These are phyloP conservation scores for Cyaniris semiargus DNA, from an alignment of 2,888 invertebrate genomes.

Conservation along the genomic window DNA sequence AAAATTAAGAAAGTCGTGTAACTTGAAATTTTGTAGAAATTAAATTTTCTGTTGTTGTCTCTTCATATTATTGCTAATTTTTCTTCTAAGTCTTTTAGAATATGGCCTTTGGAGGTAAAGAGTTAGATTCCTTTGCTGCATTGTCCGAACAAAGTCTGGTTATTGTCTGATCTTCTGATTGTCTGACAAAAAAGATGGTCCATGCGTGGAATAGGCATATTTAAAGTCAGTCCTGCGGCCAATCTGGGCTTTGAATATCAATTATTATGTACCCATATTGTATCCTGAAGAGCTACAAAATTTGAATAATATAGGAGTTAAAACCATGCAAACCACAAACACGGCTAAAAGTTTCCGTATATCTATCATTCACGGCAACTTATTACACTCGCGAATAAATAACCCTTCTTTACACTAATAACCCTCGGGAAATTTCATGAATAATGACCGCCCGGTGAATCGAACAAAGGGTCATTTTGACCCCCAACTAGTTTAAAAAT, in stretches of 20 bases:
- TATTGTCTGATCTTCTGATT: background rate
- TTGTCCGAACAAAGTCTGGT: background rate
- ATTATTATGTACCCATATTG: background rate
- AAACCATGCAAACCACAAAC: background rate
- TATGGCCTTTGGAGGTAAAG: too few species aligned
- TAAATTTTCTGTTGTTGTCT: background rate
- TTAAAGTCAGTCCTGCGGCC: background rate
- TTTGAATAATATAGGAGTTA: background rate
- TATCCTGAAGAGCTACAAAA: background rate
- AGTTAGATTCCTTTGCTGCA: too few species aligned
- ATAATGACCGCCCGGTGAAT: constrained; percentile 9
- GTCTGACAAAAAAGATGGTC: background rate
- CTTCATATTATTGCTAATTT: too few species aligned
- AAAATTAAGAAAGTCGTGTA: background rate
- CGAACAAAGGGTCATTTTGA: constrained; percentile 25
- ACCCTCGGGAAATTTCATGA: constrained; percentile 25
- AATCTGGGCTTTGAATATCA: background rate
- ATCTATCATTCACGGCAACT: constrained; percentile 1
- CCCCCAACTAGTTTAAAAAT: constrained; percentile 6
- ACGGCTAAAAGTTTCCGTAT: background rate
- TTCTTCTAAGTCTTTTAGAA: too few species aligned
- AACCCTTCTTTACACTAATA: constrained; percentile 31
- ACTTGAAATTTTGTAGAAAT: background rate
- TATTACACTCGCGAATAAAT: constrained; percentile 17
- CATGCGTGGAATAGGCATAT: background rate